A percentile compares a stretch with the other conserved stretches of the same genome.
phyloP scores from a whole-genome alignment of 2,797 vertebrate species.

The Percopsis omiscomaycus region DNA sequence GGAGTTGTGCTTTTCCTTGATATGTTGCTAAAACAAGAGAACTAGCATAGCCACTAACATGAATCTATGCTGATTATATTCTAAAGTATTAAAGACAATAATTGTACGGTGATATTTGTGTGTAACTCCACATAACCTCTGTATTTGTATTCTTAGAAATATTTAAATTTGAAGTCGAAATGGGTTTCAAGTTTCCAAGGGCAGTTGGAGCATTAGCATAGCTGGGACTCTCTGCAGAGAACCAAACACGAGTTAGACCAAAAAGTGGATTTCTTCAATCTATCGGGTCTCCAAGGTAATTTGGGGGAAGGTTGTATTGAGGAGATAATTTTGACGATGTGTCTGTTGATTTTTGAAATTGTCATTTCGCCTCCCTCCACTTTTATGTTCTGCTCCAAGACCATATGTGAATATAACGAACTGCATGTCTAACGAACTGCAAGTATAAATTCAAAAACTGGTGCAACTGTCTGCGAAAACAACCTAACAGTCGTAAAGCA shows the following conservation, averaged over 20 bases:
- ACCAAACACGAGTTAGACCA: neutral
- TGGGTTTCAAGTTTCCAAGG: too few species aligned
- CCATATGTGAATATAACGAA: conserved; percentile 38
- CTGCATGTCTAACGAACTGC: conserved; percentile 3
- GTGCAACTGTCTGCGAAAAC: conserved; percentile 57
- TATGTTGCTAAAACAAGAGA: neutral
- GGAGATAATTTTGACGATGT: conserved; percentile 30
- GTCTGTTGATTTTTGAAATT: conserved; percentile 41
- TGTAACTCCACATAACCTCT: too few species aligned
- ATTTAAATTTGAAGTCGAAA: too few species aligned
- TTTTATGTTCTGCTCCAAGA: conserved; percentile 17
- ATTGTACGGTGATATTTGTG: too few species aligned
- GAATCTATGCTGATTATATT: too few species aligned
- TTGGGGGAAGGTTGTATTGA: conserved; percentile 1
- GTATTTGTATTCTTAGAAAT: too few species aligned
- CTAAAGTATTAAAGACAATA: too few species aligned
- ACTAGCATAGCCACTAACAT: too few species aligned
- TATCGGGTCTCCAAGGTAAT: conserved; percentile 2
- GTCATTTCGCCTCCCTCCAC: conserved; percentile 34
- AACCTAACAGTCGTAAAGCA: conserved; percentile 57
- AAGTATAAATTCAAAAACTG: conserved; percentile 55
- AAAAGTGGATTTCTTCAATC: conserved; percentile 2
- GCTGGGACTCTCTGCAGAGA: too few species aligned
- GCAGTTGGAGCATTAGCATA: too few species aligned
- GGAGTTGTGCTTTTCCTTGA: conserved; percentile 1